phyloP scores from a whole-genome alignment of 1,140 invertebrate species.

The Aethina tumida region DNA sequence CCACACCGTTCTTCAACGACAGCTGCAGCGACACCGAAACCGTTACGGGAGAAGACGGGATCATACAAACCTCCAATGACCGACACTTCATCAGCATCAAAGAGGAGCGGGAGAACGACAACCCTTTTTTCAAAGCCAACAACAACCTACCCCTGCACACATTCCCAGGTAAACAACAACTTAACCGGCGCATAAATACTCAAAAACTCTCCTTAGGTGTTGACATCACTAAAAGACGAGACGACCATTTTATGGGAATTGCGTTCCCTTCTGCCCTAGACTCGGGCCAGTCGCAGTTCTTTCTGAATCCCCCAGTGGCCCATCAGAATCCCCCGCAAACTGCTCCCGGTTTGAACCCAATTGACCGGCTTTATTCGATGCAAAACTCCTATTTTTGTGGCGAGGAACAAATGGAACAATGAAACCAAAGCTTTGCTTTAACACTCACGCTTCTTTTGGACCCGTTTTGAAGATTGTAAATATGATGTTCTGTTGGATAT shows the following conservation, averaged over 20 bases:
- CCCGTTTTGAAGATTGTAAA: too few species aligned
- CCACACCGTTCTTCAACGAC: constrained; percentile 37
- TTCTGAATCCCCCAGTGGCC: constrained; percentile 29
- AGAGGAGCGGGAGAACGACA: constrained; percentile 33
- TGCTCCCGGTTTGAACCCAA: constrained; percentile 42
- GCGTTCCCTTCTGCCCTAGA: constrained; percentile 19
- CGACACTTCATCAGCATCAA: constrained; percentile 34
- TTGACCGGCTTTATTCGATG: constrained; percentile 54
- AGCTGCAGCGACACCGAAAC: constrained; percentile 42
- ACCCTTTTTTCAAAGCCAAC: constrained; percentile 29
- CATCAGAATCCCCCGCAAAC: constrained; percentile 27
- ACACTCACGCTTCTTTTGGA: too few species aligned
- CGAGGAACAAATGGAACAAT: constrained; percentile 38
- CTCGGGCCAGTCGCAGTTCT: constrained; percentile 21
- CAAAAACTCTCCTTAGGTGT: constrained; percentile 14
- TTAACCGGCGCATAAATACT: too few species aligned
- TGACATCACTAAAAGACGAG: constrained; percentile 20
- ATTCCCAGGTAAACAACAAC: constrained; percentile 20
- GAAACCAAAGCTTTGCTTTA: too few species aligned
- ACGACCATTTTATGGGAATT: constrained; percentile 23
- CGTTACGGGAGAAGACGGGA: constrained; percentile 25
- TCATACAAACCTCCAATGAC: constrained; percentile 20
- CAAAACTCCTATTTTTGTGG: constrained; percentile 53
- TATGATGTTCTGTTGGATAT: too few species aligned
- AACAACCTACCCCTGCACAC: constrained; percentile 21